Evolutionary conservation across 2,888 invertebrate species (phyloP), one percentile per base, ranked within the genome.

Genomic region (Oligia latruncula): DNA sequence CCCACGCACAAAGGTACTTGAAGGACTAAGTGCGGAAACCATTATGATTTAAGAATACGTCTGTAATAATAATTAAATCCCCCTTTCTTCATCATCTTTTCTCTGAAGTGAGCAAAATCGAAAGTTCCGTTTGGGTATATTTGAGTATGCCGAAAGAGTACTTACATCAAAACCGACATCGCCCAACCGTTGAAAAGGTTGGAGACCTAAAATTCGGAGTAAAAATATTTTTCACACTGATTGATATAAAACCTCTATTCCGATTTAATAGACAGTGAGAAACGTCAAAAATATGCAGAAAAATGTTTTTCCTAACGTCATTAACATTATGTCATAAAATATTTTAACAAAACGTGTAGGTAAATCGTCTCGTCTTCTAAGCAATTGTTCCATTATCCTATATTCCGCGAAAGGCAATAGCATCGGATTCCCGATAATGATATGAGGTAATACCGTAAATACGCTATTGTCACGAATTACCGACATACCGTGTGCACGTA

Each of bases 401-500:
- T 80, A 87, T 90, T 86, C 87, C 60, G 88, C 86, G 87, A 88
- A 90, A 82, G 78, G 70, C 78, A 71, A 80, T 81, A 86, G 74
- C 88, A 89, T 87, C 82, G 84, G 84, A 82, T 88, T 88, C 80
- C 76, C 84, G 87, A 90, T 91, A 88, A 92, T 92, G 93, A 90
- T 89, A 94, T 94, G 93, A 94, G 93, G 94, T 93, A 92, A 93
- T 79, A 72, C 58, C 58, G 94, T 92, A 92, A 92, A 84, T 80
- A 78, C 55, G 68, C 79, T 76, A 89, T 88, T 92, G 92, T 92
- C 81, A 90, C 88, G 83, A 83, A 87, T 86, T 82, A 87, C 85
- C 86, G 71, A 76, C 90, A 91, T 91, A 88, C 90, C 88, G 77
- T 72, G 66, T 55, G 9, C 52, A 82, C n/a, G 87, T 88, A 90